Percentiles rank a stretch among this genome's conserved stretches.
Conservation (phyloP, 2,113 vertebrate genomes). For the Laticauda laticaudata region DNA sequence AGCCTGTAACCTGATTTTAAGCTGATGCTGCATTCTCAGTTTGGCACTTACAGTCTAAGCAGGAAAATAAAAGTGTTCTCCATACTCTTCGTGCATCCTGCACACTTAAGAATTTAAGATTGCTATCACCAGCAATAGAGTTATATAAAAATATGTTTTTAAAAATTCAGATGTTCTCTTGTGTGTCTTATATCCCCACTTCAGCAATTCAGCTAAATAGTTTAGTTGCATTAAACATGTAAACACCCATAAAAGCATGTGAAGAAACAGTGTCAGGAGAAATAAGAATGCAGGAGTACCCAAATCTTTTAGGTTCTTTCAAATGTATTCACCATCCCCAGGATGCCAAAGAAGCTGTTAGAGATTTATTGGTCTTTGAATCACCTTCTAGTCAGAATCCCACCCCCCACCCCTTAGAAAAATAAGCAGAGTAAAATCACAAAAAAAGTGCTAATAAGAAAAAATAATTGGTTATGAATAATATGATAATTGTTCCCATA, state of each 20-base stretch:
- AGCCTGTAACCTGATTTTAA: conserved; percentile 69
- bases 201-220: conserved; percentile 64
- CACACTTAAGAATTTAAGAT: conserved; percentile 61
- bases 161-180: conserved; percentile 67
- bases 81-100: conserved; percentile 57
- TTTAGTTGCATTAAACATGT: conserved; percentile 56
- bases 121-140: conserved; percentile 59
- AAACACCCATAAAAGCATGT: conserved; percentile 55
- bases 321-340: conserved; percentile 19
- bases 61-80: conserved; percentile 58
- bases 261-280: conserved; percentile 42
- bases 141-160: conserved; percentile 47
- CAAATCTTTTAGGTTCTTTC: neutral
- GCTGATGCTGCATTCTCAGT: conserved; percentile 69
- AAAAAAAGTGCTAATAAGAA: neutral
- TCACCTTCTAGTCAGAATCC: neutral
- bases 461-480: neutral
- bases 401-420: neutral
- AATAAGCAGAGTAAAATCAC: neutral
- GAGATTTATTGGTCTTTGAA: neutral
- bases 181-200: conserved; percentile 55
- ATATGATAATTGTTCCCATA: neutral
- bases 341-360: conserved; percentile 12
- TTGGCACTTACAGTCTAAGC: conserved; percentile 66
- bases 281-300: conserved; percentile 28